Evolutionary conservation across 2,888 invertebrate species (phyloP).

Genomic region (Lamellibrachia columna): DNA sequence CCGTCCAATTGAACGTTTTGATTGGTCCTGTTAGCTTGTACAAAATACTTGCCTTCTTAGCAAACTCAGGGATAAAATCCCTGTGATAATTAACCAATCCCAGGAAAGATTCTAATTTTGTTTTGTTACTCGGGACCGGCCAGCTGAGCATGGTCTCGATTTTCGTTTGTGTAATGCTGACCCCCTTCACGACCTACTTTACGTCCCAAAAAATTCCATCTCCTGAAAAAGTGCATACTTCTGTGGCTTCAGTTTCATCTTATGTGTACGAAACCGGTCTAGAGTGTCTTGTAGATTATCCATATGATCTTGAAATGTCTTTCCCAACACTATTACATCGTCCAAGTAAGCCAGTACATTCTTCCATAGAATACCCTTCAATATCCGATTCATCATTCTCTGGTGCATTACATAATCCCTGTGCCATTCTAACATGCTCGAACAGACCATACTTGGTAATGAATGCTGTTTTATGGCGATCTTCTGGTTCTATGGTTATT

Average conservation of each 20-base stretch:
- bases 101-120: background rate
- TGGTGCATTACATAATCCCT: too few relatives aligned
- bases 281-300: background rate
- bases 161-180: background rate
- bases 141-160: background rate
- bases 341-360: too few relatives aligned
- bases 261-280: background rate
- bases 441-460: too few relatives aligned
- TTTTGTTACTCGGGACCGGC: background rate
- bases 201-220: background rate
- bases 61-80: background rate
- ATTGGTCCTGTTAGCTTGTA: background rate
- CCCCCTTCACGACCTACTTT: background rate
- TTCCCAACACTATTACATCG: background rate
- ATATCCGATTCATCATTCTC: too few relatives aligned
- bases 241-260: constrained; percentile 7
- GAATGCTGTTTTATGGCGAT: too few relatives aligned
- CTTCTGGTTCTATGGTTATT: too few relatives aligned
- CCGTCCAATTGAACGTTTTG: background rate
- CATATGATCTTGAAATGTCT: background rate
- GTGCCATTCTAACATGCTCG: too few relatives aligned
- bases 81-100: constrained; percentile 20
- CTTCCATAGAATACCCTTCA: too few relatives aligned
- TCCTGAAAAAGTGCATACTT: background rate
- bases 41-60: background rate